Evolutionary conservation across 2,888 invertebrate species (phyloP), one percentile per base, ranked within the genome.

Genomic region (Ochlodes sylvanus): DNA sequence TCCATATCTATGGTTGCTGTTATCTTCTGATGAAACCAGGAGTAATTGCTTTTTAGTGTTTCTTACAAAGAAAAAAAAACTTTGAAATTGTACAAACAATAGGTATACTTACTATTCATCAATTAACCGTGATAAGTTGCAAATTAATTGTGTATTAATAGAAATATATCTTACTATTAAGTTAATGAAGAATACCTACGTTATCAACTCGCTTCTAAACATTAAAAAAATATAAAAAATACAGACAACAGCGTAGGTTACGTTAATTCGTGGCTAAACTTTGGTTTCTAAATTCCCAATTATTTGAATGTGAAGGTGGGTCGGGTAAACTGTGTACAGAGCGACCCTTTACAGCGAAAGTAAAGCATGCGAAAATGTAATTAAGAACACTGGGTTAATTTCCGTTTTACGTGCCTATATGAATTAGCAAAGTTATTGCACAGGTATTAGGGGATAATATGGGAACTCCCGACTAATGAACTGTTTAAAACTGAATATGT

Each of bases 291-390:
- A 83, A 81, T 81, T 82, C 76, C 73, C 79, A 81, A 82, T 78
- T 84, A 82, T 84, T 78, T 76, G 81, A 82, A 79, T 84, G 80
- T 77, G 44, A 63, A 57, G 47, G 62, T 19, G 62, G 61, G 63
- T 68, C 67, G 81, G 80, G 81, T 79, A 84, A 80, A 85, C 80
- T 81, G 83, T 87, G 82, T 87, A 86, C 82, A 87, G 85, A 86
- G 84, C 83, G 85, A 85, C 87, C 88, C 87, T 89, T 90, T 87
- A 85, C 86, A 85, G 85, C 83, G 84, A 87, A 90, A 89, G 86
- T 88, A 85, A 87, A 88, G 88, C 92, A 92, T 91, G 92, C 91
- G 91, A 92, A 88, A 91, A 87, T 83, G 88, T 90, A 91, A 92
- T 92, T 92, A 92, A 86, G 90, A 85, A 85, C 85, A 90, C 82